These are phyloP conservation scores for Zoroaster sp. DNA, from an alignment of 53 echinoderm and acorn worm species.

Conservation along the genomic window DNA sequence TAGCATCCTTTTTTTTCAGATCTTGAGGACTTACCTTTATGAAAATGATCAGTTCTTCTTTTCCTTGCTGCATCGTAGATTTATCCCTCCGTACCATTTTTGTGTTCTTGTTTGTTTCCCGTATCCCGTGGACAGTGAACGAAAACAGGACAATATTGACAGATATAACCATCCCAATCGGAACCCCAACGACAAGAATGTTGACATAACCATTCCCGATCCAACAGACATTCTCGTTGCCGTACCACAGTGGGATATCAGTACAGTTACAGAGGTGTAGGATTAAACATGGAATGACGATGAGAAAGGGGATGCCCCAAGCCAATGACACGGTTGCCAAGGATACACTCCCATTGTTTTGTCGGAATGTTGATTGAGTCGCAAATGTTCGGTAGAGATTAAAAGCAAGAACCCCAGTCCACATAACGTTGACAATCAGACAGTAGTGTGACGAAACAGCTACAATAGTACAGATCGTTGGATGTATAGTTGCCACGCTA, in stretches of 20 bases:
- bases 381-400: constrained; percentile 30
- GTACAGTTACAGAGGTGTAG: constrained; percentile 23
- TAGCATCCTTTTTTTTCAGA: background rate
- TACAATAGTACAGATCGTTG: constrained; percentile 15
- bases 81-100: background rate
- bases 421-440: constrained; percentile 28
- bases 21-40: constrained; percentile 15
- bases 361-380: background rate
- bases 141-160: constrained; percentile 17
- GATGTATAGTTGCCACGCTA: background rate
- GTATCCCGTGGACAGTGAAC: constrained; percentile 42
- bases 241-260: constrained; percentile 23
- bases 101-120: constrained; percentile 15
- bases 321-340: background rate
- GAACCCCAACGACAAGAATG: constrained; percentile 27
- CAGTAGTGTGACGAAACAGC: constrained; percentile 46
- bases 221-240: constrained; percentile 42
- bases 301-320: constrained; percentile 40
- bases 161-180: background rate
- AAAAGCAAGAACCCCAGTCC: constrained; percentile 44
- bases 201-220: constrained; percentile 28
- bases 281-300: constrained; percentile 31
- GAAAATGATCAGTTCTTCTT: constrained; percentile 43
- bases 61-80: background rate
- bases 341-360: background rate